phyloP scores from a whole-genome alignment of 2,797 vertebrate species.

The Margarornis squamiger region DNA sequence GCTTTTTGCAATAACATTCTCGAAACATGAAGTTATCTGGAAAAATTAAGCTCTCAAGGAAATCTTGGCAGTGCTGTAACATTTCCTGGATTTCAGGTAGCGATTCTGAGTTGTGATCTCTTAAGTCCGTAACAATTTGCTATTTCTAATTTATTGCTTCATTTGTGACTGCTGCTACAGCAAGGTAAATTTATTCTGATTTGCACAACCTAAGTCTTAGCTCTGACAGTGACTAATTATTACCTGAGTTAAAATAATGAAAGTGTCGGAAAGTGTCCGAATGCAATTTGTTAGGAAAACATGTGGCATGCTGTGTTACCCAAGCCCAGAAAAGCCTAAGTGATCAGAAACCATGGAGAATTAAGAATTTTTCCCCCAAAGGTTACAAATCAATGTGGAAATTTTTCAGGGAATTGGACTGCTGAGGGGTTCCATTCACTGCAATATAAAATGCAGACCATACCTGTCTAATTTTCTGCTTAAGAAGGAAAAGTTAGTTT shows the following conservation, averaged over 20 bases:
- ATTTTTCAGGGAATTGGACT: constrained; percentile 66
- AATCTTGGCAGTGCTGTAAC: constrained; percentile 60
- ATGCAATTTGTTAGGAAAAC: constrained; percentile 89
- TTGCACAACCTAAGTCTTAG: constrained; percentile 84
- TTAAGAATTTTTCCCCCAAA: constrained; percentile 77
- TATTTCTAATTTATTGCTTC: constrained; percentile 89
- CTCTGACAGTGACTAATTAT: constrained; percentile 89
- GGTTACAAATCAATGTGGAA: constrained; percentile 79
- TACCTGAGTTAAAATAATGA: constrained; percentile 89
- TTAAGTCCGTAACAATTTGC: constrained; percentile 82
- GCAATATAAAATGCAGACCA: not conserved
- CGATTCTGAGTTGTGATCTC: constrained; percentile 80
- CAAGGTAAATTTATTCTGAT: constrained; percentile 89
- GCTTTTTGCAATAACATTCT: constrained; percentile 51
- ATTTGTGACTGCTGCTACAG: constrained; percentile 85
- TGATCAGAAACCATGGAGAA: constrained; percentile 82
- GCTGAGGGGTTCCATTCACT: constrained; percentile 44
- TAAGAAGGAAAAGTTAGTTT: not conserved
- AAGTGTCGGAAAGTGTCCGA: constrained; percentile 87
- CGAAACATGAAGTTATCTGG: constrained; percentile 53
- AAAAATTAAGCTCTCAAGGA: constrained; percentile 77
- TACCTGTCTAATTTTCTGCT: not conserved
- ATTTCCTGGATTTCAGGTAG: constrained; percentile 76
- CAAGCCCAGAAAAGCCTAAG: constrained; percentile 78
- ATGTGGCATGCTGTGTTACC: constrained; percentile 83